Evolutionary conservation across 2,888 invertebrate genomes (phyloP).

Genomic region (Neria commutata): DNA sequence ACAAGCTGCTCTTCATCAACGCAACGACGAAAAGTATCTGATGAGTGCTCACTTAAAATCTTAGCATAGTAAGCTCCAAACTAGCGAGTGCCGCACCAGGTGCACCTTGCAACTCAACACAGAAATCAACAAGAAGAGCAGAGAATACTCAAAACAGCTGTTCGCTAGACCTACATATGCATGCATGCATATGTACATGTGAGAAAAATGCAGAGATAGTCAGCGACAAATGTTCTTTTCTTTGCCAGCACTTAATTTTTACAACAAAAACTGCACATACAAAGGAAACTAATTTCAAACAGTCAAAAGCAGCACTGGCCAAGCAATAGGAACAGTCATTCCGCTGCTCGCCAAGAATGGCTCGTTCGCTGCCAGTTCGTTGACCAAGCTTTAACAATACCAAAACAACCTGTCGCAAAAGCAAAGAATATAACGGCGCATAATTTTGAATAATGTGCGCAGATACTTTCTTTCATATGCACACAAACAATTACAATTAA

Average conservation of each 20-base stretch:
- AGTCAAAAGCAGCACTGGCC: neutral
- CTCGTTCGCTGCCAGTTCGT: slow-evolving; percentile 3
- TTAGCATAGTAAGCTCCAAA: no score
- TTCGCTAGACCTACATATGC: neutral
- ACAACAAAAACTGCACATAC: neutral
- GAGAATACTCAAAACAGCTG: neutral
- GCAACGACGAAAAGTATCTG: no score
- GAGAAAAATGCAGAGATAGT: neutral
- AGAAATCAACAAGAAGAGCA: neutral
- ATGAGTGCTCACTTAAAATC: no score
- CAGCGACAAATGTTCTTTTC: neutral
- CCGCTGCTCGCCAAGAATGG: neutral
- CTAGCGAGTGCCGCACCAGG: neutral
- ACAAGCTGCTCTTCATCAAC: no score
- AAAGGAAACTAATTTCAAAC: neutral
- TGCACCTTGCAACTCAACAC: neutral
- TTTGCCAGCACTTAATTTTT: neutral
- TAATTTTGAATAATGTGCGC: no score
- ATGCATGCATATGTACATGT: neutral
- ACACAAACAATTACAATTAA: no score
- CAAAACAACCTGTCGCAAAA: slow-evolving; percentile 4
- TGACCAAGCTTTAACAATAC: slow-evolving; percentile 7
- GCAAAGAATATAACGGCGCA: neutral
- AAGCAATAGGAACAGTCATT: no score
- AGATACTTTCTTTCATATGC: no score